Base-by-base conservation (phyloP, 2,797 vertebrate species). In the Acomys russatus region DNA sequence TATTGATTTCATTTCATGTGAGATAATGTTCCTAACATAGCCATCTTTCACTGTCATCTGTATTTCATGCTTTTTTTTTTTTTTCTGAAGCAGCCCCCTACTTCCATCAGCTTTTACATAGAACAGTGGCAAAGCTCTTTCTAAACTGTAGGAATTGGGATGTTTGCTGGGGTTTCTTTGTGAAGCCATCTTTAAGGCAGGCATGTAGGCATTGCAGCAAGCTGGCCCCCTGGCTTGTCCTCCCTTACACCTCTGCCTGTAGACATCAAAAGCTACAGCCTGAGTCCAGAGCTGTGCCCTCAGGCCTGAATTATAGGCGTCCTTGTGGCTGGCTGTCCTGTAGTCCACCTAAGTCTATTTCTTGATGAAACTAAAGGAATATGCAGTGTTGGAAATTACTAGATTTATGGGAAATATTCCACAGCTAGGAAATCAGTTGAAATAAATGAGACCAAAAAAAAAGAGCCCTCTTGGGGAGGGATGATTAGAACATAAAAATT, bases 401-500 rank as follows among this genome's bases (percentile, higher is more conserved):
- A 92, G 56, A 82, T 80, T 51, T 82, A 59, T 94, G 87, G 59
- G 92, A 97, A 94, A 80, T 95, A 93, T 95, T 94, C 96, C 91
- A 96, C 90, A 97, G 85, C 91, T 92, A 93, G 91, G 92, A 94
- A 94, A 80, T 94, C 56, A 9, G 92, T 68, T 66, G 86, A 92
- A 95, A 89, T 96, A 96, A 96, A 95, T 94, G 95, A 85, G 94
- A 93, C 92, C 3, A 44, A 44, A n/a, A n/a, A 97, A 90, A 88
- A 91, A 66, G 73, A 79, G 25, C 76, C 70, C 94, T 95, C 84
- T 91, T 82, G 63, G 51, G 18, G 18, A 10, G 25, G 59, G 6
- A 23, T 4, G 35, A 88, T 94, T 88, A 96, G 92, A 94, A 96
- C 88, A 95, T 96, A 88, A 97, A 96, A 97, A 97, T 95, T 63